A percentile compares a stretch with the other conserved stretches of the same genome.
These are phyloP conservation scores for Mythimna lalbum DNA, from an alignment of 2,888 invertebrate genomes.

Conservation along the genomic window DNA sequence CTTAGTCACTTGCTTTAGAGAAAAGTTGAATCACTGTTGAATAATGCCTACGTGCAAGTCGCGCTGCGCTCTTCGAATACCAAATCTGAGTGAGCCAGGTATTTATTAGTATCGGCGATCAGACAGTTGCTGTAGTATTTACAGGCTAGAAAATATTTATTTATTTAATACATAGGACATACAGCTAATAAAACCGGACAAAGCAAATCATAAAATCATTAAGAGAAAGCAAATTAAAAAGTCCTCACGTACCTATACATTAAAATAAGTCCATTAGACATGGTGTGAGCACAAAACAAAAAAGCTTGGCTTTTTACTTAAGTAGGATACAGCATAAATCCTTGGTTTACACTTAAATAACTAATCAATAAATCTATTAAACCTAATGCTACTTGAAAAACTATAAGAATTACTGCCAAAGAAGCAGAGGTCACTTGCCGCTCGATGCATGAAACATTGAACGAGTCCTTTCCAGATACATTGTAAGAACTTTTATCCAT, in stretches of 20 bases:
- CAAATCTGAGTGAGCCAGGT: constrained; percentile 18
- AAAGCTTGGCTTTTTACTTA: too few relatives aligned
- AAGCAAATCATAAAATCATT: too few relatives aligned
- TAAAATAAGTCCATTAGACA: too few relatives aligned
- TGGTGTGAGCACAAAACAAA: too few relatives aligned
- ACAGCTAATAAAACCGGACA: too few relatives aligned
- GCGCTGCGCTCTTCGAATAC: constrained; percentile 19
- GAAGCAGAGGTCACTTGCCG: not conserved
- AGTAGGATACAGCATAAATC: too few relatives aligned
- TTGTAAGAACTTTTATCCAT: not conserved
- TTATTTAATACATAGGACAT: too few relatives aligned
- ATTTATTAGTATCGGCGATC: constrained; percentile 11
- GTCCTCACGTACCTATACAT: too few relatives aligned
- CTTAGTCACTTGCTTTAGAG: constrained; percentile 33
- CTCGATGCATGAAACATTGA: not conserved
- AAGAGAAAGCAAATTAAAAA: too few relatives aligned
- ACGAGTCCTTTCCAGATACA: not conserved
- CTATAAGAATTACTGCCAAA: not conserved
- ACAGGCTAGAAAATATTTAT: not conserved
- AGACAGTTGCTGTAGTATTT: not conserved
- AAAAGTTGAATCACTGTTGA: constrained; percentile 44
- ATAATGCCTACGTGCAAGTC: constrained; percentile 14
- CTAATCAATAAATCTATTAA: too few relatives aligned
- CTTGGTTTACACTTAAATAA: too few relatives aligned
- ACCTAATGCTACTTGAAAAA: too few relatives aligned